These are phyloP conservation scores for Acipenser ruthenus DNA, from an alignment of 2,797 vertebrate genomes.

Conservation along the genomic window DNA sequence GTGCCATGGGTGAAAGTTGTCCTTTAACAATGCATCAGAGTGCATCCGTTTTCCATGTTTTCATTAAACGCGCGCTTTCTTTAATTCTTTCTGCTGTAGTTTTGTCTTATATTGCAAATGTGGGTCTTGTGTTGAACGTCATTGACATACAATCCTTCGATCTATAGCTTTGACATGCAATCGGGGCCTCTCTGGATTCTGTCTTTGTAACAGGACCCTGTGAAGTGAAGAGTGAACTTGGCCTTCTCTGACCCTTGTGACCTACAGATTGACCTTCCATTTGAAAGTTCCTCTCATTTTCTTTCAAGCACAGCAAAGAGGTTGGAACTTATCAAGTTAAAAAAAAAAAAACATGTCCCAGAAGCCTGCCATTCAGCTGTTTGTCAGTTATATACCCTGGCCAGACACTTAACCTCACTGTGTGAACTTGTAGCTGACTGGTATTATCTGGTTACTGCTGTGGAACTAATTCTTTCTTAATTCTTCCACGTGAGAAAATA, in stretches of 20 bases:
- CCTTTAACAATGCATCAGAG: no score
- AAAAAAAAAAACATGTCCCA: constrained; percentile 31
- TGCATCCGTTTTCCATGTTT: no score
- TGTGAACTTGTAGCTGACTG: constrained; percentile 19
- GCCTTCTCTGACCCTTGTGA: constrained; percentile 19
- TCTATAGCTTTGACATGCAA: no score
- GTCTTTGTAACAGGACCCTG: constrained; percentile 10
- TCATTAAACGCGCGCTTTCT: no score
- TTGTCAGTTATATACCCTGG: constrained; percentile 10
- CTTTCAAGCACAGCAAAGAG: constrained; percentile 33
- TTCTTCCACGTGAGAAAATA: constrained; percentile 10
- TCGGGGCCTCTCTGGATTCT: constrained; percentile 9
- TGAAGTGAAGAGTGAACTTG: constrained; percentile 11
- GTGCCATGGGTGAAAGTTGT: no score
- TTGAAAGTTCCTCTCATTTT: constrained; percentile 21
- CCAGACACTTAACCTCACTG: constrained; percentile 35
- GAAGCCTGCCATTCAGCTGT: constrained; percentile 24
- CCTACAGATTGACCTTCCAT: constrained; percentile 7
- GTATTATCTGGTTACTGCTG: constrained; percentile 27
- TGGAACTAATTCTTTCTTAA: constrained; percentile 27
- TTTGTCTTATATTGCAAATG: no score
- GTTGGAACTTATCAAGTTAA: constrained; percentile 36
- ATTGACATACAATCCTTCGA: no score
- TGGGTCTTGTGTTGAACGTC: no score
- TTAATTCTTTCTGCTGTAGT: no score